Conservation (phyloP, 2,888 invertebrate genomes). For the Drosophila hamatofila region DNA sequence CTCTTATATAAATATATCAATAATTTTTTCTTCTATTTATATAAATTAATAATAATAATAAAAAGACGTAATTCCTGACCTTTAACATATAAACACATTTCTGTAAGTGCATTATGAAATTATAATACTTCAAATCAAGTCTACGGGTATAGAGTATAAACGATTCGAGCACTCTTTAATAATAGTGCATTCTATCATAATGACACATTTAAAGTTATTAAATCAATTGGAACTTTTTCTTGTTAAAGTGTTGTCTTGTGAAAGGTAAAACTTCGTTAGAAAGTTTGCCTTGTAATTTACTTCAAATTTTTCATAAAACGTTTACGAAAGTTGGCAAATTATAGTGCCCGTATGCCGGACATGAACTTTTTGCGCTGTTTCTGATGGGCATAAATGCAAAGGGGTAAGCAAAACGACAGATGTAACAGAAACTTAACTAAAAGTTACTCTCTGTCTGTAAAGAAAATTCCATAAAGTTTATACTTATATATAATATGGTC, state of each 20-base stretch:
- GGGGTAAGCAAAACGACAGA: not conserved
- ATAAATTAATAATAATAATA: too few relatives aligned
- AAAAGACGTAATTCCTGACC: too few relatives aligned
- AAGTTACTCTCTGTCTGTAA: not conserved
- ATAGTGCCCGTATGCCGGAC: not conserved
- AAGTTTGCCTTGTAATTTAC: not conserved
- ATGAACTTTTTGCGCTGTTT: not conserved
- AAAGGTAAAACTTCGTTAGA: not conserved
- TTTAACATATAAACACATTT: too few relatives aligned
- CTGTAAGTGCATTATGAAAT: too few relatives aligned
- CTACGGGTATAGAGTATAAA: not conserved
- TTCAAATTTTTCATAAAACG: not conserved
- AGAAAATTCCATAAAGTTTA: not conserved
- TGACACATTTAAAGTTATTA: not conserved
- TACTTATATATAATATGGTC: not conserved
- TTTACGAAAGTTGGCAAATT: not conserved
- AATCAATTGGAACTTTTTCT: slow-evolving; percentile 6
- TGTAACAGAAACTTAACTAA: not conserved
- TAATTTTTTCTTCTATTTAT: too few relatives aligned
- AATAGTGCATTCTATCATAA: not conserved
- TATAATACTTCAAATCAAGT: not conserved
- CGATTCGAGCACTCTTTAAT: not conserved
- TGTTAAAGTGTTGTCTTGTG: not conserved
- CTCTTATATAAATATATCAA: too few relatives aligned
- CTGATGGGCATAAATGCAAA: too few relatives aligned